phyloP scores from a whole-genome alignment of 2,888 invertebrate genomes.

The Aphrophora alni region DNA sequence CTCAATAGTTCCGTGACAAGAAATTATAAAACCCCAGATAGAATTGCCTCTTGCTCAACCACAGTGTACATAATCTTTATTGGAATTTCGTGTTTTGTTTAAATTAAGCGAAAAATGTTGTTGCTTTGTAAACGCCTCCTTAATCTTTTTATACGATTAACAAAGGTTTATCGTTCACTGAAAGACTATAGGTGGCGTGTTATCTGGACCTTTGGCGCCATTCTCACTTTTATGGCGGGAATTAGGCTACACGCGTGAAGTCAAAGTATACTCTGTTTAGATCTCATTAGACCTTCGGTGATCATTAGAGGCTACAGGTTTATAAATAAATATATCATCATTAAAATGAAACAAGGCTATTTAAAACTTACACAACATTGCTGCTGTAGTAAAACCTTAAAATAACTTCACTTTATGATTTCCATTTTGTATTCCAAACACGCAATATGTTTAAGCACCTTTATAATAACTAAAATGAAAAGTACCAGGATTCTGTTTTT shows the following conservation, averaged over 20 bases:
- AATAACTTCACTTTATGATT: background rate
- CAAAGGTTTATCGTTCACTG: background rate
- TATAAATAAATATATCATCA: conserved; percentile 9
- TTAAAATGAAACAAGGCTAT: background rate
- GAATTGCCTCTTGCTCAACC: no score
- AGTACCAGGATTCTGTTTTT: no score
- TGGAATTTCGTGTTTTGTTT: background rate
- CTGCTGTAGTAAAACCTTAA: background rate
- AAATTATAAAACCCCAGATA: no score
- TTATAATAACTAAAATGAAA: no score
- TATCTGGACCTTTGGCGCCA: conserved; percentile 6
- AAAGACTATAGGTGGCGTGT: background rate
- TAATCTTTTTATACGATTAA: background rate
- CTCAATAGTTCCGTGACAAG: no score
- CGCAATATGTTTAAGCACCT: no score
- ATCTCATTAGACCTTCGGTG: background rate
- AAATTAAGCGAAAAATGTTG: background rate
- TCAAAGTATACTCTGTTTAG: background rate
- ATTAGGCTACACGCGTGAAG: background rate
- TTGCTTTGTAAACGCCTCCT: background rate
- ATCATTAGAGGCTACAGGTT: background rate
- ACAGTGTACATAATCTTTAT: background rate
- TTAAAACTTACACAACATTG: background rate
- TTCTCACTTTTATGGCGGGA: conserved; percentile 1
- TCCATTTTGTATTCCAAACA: no score